These are phyloP conservation scores for Drosophila repletoides DNA, from an alignment of 1,140 invertebrate species.

Conservation along the genomic window DNA sequence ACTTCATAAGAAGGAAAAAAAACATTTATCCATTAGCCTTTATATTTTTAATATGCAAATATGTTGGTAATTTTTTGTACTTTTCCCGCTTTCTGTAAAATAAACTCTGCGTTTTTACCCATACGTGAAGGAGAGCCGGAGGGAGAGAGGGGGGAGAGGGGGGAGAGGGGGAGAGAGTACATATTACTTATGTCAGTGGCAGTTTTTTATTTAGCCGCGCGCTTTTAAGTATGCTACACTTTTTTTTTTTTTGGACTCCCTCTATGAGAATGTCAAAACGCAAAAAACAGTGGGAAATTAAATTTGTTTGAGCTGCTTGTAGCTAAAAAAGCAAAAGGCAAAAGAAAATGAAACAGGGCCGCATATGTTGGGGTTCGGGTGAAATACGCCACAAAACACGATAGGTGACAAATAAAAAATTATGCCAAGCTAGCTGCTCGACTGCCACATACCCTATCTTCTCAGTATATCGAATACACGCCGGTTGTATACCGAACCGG, in stretches of 20 bases:
- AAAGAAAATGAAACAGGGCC: not conserved
- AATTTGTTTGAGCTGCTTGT: slow-evolving; percentile 11
- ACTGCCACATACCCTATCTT: slow-evolving; percentile 1
- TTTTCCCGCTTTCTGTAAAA: slow-evolving; percentile 22
- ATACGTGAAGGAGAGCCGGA: too few relatives aligned
- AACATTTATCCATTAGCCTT: slow-evolving; percentile 19
- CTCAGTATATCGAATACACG: too few relatives aligned
- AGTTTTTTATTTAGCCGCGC: slow-evolving; percentile 26
- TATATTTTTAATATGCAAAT: slow-evolving; percentile 6
- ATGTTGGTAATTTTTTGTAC: slow-evolving; percentile 4
- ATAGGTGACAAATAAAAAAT: slow-evolving; percentile 14
- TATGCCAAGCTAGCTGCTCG: not conserved
- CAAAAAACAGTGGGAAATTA: not conserved
- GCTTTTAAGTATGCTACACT: slow-evolving; percentile 29
- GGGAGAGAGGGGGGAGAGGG: too few relatives aligned
- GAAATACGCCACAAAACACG: not conserved
- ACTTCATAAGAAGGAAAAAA: not conserved
- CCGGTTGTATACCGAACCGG: too few relatives aligned
- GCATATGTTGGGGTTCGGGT: slow-evolving; percentile 3
- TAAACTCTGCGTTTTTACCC: slow-evolving; percentile 28
- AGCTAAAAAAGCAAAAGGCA: not conserved
- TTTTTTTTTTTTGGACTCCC: slow-evolving; percentile 7
- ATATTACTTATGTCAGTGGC: slow-evolving; percentile 10
- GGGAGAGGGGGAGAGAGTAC: not conserved
- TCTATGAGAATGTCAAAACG: slow-evolving; percentile 8